Evolutionary conservation across 2,888 invertebrate species (phyloP), one percentile per base, ranked within the genome.

Genomic region (Odontomyia ornata): DNA sequence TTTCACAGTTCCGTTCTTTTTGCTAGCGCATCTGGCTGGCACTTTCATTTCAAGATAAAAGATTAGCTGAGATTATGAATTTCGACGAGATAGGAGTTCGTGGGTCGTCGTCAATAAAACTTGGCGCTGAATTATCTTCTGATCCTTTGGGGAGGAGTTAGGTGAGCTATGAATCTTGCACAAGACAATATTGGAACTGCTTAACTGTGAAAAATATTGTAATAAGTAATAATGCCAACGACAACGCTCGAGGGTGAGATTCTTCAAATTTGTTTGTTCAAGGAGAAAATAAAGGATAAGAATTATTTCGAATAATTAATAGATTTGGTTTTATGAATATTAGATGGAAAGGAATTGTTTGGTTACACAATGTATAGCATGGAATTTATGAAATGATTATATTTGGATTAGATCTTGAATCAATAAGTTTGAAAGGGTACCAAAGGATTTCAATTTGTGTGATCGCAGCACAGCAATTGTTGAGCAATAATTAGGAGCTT

Each of bases 21-120:
- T 36, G 60, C 21, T 60, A 18, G 60, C 25, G 25, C 60, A n/a
- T 60, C 28, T 43, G 65, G 43, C 7, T 65, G 65, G 65, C 18
- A 43, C 15, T 36, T 65, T 30, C 65, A 36, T 36, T 60, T 60
- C 60, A 25, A 60, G 60, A 60, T 60, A 60, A 60, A 60, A 30
- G 23, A 23, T 67, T 27, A 47, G 69, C 46, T 28, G 64, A 64
- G 64, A 64, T 69, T 69, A 69, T 69, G 69, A 69, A 69, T 69
- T 69, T 69, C 46, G n/a, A 69, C 69, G 47, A 69, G 46, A 47
- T 69, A 47, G 13, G 25, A 25, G 69, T 47, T 69, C 47, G 25
- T 23, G 47, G 69, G 47, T 69, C 47, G 47, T 69, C 47, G 47
- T 30, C 25, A 46, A 69, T 69, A 47, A 69, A 69, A 69, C 47